Percentiles rank a stretch among this genome's conserved stretches.
Evolutionary conservation across 2,888 invertebrate species (phyloP).

Genomic region (Drosophila nigritarsus): DNA sequence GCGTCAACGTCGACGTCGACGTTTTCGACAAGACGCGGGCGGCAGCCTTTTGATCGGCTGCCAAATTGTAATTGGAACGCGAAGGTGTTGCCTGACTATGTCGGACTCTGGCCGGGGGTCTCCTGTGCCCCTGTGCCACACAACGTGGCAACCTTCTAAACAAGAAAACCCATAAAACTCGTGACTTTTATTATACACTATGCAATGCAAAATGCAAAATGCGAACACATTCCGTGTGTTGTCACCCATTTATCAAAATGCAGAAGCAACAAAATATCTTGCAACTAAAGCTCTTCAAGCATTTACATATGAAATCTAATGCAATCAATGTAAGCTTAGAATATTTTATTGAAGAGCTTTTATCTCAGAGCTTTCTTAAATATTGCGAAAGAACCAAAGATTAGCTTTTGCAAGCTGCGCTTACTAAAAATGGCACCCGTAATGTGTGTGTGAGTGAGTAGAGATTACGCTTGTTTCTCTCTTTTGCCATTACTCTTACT

Average conservation of each 20-base stretch:
- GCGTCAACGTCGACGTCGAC: conserved; percentile 15
- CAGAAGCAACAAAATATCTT: conserved; percentile 14
- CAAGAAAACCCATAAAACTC: conserved; percentile 56
- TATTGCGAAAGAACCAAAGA: not conserved
- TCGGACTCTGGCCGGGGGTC: conserved; percentile 43
- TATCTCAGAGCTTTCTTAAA: not conserved
- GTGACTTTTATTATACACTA: conserved; percentile 38
- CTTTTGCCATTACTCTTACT: conserved; percentile 21
- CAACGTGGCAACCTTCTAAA: conserved; percentile 64
- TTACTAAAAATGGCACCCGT: conserved; percentile 17
- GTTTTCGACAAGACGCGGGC: conserved; percentile 52
- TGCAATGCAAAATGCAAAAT: conserved; percentile 20
- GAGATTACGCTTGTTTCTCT: conserved; percentile 5
- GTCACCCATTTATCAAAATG: conserved; percentile 31
- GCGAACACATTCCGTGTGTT: conserved; percentile 16
- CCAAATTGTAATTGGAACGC: conserved; percentile 83
- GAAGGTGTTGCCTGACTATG: conserved; percentile 69
- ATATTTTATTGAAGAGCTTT: conserved; percentile 11
- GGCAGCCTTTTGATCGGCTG: conserved; percentile 77
- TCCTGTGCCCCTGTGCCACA: conserved; percentile 1
- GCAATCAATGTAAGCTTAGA: not conserved
- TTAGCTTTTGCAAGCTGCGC: conserved; percentile 38
- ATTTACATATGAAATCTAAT: not conserved
- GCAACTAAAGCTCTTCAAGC: not conserved
- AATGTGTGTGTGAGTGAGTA: not conserved